Evolutionary conservation across 2,113 vertebrate genomes (phyloP).

Genomic region (Ptilonorhynchus violaceus): DNA sequence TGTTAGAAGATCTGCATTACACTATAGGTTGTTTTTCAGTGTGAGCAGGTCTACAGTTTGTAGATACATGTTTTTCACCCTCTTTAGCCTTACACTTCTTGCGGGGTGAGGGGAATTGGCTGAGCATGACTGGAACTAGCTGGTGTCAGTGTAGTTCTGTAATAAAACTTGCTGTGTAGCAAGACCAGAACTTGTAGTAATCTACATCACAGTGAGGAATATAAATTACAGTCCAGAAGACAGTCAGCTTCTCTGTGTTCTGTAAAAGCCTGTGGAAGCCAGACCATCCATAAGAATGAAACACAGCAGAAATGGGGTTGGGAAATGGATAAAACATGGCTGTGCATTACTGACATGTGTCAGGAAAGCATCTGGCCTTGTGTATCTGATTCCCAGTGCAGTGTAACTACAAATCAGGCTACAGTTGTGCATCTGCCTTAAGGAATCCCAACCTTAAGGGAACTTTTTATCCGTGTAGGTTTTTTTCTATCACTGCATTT

Average conservation of each 20-base stretch:
- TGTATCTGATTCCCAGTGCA: fast-evolving
- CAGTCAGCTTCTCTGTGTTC: neutral
- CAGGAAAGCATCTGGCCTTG: neutral
- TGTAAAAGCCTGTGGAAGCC: neutral
- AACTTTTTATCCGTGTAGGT: neutral
- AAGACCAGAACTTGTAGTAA: neutral
- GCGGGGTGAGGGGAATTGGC: neutral
- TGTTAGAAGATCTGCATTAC: neutral
- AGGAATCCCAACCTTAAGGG: neutral
- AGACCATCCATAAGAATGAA: neutral
- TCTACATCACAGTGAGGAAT: neutral
- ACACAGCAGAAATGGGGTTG: neutral
- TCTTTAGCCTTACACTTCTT: neutral
- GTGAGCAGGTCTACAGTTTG: neutral
- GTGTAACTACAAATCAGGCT: neutral
- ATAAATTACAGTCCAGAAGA: neutral
- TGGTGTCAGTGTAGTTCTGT: neutral
- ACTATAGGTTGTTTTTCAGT: neutral
- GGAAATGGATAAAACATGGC: neutral
- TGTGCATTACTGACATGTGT: neutral
- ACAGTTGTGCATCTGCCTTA: neutral
- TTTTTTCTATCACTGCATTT: neutral
- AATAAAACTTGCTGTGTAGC: neutral
- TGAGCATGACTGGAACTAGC: neutral
- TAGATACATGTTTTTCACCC: neutral